Evolutionary conservation across 92 coral and sea anemone species (phyloP).

Genomic region (Porites rus): DNA sequence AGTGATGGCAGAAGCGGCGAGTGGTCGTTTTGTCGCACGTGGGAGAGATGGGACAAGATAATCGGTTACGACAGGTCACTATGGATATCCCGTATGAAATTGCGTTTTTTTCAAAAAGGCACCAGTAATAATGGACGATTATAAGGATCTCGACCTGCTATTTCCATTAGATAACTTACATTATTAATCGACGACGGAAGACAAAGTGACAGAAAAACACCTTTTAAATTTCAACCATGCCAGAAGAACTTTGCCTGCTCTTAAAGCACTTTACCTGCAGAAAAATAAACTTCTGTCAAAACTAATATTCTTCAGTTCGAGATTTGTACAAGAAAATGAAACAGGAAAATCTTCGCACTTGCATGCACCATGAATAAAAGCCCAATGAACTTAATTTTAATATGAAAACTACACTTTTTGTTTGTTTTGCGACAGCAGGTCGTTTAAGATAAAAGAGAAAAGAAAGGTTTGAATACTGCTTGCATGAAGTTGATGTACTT

Average conservation of each 20-base stretch:
- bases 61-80: constrained; percentile 27
- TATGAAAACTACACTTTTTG: constrained; percentile 23
- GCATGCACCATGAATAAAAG: neutral
- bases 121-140: constrained; percentile 23
- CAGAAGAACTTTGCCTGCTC: neutral
- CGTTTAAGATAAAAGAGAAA: neutral
- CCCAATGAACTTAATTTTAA: constrained; percentile 16
- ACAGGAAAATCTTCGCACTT: neutral
- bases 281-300: no score
- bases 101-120: constrained; percentile 48
- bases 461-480: neutral
- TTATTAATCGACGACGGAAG: constrained; percentile 41
- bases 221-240: constrained; percentile 7
- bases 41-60: constrained; percentile 37
- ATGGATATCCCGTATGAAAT: constrained; percentile 27
- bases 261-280: neutral
- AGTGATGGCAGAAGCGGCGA: neutral
- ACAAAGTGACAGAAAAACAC: constrained; percentile 29
- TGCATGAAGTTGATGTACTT: neutral
- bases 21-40: constrained; percentile 36
- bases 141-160: constrained; percentile 40
- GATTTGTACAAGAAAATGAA: neutral
- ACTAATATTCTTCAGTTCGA: no score
- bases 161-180: constrained; percentile 52
- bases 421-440: constrained; percentile 27